Conservation (phyloP, 2,797 vertebrate species). For the Cyclura pinguis region DNA sequence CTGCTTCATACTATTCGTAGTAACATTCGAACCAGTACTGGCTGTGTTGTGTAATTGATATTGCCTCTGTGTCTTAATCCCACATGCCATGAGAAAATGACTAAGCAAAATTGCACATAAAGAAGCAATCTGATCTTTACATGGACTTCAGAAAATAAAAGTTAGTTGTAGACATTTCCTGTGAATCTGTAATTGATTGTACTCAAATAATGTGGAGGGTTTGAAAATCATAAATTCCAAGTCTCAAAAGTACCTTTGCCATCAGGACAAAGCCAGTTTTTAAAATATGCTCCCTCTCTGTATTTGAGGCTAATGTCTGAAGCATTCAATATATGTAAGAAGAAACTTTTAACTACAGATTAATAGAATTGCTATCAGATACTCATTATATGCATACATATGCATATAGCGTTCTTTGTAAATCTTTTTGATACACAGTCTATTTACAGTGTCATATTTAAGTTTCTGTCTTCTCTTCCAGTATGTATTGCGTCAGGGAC, state of each 20-base stretch:
- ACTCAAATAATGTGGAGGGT: not conserved
- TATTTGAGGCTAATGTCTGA: not conserved
- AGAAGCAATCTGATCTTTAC: not conserved
- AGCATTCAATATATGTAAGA: not conserved
- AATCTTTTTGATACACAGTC: not conserved
- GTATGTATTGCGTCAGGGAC: slow-evolving; percentile 99
- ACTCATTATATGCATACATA: not conserved
- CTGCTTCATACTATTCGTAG: not conserved
- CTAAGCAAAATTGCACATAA: not conserved
- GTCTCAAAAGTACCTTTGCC: not conserved
- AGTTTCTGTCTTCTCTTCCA: slow-evolving; percentile 77
- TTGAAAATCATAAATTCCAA: not conserved
- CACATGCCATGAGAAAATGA: not conserved
- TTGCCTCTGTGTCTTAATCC: not conserved
- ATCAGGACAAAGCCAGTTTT: not conserved
- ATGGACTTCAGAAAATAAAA: slow-evolving; percentile 21
- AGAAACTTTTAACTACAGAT: not conserved
- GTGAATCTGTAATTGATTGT: not conserved
- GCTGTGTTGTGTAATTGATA: not conserved
- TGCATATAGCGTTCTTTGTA: not conserved
- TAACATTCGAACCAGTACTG: not conserved
- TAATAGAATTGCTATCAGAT: not conserved
- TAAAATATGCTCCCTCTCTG: not conserved
- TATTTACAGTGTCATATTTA: slow-evolving; percentile 41
- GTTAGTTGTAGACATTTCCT: too few relatives aligned